A percentile compares a stretch with the other conserved stretches of the same genome.
These are phyloP conservation scores for Spodoptera picta DNA, from an alignment of 2,888 invertebrate genomes.

Conservation along the genomic window DNA sequence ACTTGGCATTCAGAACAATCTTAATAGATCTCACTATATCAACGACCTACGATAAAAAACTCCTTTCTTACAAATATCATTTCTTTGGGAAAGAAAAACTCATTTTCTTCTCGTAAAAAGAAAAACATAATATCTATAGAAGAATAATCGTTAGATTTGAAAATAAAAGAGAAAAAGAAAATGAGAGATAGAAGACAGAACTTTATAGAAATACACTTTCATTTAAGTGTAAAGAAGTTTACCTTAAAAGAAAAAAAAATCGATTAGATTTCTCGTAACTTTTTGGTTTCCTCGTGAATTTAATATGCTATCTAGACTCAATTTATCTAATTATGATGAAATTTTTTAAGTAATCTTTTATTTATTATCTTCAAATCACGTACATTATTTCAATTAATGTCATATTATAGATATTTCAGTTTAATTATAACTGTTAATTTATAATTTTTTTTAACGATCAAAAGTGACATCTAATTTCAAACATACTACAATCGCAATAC, in stretches of 20 bases:
- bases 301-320: slow-evolving; percentile 49
- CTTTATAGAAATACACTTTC: slow-evolving; percentile 25
- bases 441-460: slow-evolving; percentile 4
- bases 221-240: slow-evolving; percentile 43
- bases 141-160: slow-evolving; percentile 26
- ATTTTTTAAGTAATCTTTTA: slow-evolving; percentile 46
- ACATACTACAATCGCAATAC: slow-evolving; percentile 3
- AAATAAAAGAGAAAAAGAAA: slow-evolving; percentile 37
- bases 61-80: slow-evolving; percentile 24
- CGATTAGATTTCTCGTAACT: slow-evolving; percentile 21
- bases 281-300: slow-evolving; percentile 38
- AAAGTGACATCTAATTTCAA: slow-evolving; percentile 29
- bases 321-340: slow-evolving; percentile 46
- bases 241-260: slow-evolving; percentile 36
- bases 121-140: slow-evolving; percentile 21
- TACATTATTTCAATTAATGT: slow-evolving; percentile 51
- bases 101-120: slow-evolving; percentile 1
- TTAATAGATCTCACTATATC: slow-evolving; percentile 54
- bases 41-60: slow-evolving; percentile 48
- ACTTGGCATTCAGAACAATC: slow-evolving; percentile 63
- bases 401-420: slow-evolving; percentile 24
- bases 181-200: slow-evolving; percentile 21
- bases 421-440: slow-evolving; percentile 9
- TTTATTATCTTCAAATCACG: slow-evolving; percentile 60
- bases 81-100: background rate